phyloP scores from a whole-genome alignment of 2,797 vertebrate genomes.

The Diplodus puntazzo region DNA sequence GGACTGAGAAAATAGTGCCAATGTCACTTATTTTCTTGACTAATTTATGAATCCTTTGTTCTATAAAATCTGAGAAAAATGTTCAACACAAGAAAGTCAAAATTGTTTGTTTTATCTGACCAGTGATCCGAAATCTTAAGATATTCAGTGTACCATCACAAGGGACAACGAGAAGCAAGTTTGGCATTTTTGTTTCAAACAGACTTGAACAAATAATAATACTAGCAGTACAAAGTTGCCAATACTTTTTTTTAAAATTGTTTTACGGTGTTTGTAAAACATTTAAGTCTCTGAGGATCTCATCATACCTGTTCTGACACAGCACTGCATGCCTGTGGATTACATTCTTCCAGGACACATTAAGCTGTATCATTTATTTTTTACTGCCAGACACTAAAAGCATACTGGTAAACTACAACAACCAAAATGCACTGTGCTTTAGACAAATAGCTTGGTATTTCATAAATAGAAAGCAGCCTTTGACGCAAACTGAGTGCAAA shows the following conservation, averaged over 20 bases:
- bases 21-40: neutral
- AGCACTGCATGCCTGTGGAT: neutral
- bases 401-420: slow-evolving; percentile 14
- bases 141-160: neutral
- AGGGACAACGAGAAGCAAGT: neutral
- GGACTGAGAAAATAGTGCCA: neutral
- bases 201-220: neutral
- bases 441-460: neutral
- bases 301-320: neutral
- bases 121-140: neutral
- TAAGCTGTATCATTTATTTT: neutral
- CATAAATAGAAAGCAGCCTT: slow-evolving; percentile 1
- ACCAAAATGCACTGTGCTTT: slow-evolving; percentile 3
- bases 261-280: neutral
- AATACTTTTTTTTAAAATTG: neutral
- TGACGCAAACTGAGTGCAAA: slow-evolving; percentile 1
- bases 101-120: neutral
- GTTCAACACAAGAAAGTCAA: neutral
- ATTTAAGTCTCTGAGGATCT: too few species aligned
- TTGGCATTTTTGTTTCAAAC: neutral
- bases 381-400: neutral
- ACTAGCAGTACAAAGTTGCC: neutral
- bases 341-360: slow-evolving; percentile 4
- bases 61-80: neutral
- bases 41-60: neutral